phyloP scores from a whole-genome alignment of 64 coral and sea anemone species.

The Platygyra sinensis region DNA sequence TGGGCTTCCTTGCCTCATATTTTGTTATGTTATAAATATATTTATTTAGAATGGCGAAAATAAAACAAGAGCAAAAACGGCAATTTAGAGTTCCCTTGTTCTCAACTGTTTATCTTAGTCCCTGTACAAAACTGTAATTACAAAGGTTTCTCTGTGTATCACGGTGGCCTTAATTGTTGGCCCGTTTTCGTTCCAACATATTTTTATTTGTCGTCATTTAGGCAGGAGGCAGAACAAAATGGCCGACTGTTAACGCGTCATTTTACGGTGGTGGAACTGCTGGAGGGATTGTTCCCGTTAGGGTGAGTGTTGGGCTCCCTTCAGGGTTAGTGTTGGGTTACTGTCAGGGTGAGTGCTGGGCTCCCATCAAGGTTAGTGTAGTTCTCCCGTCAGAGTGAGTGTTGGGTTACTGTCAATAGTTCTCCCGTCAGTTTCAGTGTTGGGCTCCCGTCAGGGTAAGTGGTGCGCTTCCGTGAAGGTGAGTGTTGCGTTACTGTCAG shows the following conservation, averaged over 20 bases:
- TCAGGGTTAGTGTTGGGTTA: too few species aligned
- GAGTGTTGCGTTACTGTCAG: neutral
- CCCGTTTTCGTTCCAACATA: neutral
- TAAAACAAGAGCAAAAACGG: too few species aligned
- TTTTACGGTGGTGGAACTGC: slow-evolving; percentile 2
- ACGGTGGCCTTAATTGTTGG: neutral
- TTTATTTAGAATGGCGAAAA: too few species aligned
- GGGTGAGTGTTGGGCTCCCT: slow-evolving; percentile 39
- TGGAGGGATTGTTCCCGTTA: slow-evolving; percentile 75
- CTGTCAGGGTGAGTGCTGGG: too few species aligned
- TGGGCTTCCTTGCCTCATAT: too few species aligned
- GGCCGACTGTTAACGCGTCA: slow-evolving; percentile 7
- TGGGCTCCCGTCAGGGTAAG: too few species aligned
- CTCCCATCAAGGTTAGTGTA: too few species aligned
- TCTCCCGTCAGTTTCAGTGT: too few species aligned
- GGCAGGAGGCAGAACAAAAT: neutral
- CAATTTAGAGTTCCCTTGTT: too few species aligned
- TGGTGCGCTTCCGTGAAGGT: neutral
- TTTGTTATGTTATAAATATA: too few species aligned
- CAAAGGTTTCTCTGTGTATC: neutral
- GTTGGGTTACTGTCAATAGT: too few species aligned
- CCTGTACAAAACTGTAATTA: neutral
- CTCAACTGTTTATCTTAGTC: too few species aligned
- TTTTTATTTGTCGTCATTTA: neutral
- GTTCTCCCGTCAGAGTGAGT: slow-evolving; percentile 84